Evolutionary conservation across 1,140 invertebrate genomes (phyloP), one percentile per base, ranked within the genome.

Genomic region (Drosophila elegans): DNA sequence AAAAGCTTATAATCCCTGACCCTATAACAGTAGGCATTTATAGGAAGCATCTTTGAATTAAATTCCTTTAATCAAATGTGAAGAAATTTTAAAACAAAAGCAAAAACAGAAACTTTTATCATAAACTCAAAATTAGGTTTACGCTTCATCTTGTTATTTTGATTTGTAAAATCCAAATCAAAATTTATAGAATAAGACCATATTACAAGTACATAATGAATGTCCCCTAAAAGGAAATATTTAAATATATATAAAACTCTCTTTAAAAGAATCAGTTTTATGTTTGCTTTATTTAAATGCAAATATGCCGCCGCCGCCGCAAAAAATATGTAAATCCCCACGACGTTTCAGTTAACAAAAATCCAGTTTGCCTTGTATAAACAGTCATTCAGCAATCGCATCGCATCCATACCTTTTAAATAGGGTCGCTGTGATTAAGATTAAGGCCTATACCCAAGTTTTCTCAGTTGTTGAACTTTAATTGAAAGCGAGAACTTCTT

Each of bases 401-500:
- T 42, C 60, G 38, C 53, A 59, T 59, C 60, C 53, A 42, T 42
- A 9, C 25, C 54, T 11, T 42, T 56, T 56, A n/a, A n/a, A 56
- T 56, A 9, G 34, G 52, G 54, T 29, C 25, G 21, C 54, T 42
- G 38, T 10, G 53, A 62, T 59, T 59, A 25, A 56, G 60, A 60
- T 59, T 63, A 60, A 59, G 60, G 36, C 60, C 53, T 21, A 57
- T 32, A 42, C 54, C 54, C 60, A 4, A 56, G 60, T n/a, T 59
- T 57, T 32, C 60, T 12, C 49, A 38, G 16, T 44, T 12, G 45
- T 45, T 55, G 36, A 49, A 55, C 42, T 62, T 72, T 54, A 74
- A 72, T 74, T 74, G 51, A 73, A 72, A 69, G 48, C 67, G n/a
- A n/a, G 46, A 69, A 54, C 66, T 32, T 63, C 60, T 60, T 56